Evolutionary conservation across 1,140 invertebrate genomes (phyloP).

Genomic region (Drosophila tani): DNA sequence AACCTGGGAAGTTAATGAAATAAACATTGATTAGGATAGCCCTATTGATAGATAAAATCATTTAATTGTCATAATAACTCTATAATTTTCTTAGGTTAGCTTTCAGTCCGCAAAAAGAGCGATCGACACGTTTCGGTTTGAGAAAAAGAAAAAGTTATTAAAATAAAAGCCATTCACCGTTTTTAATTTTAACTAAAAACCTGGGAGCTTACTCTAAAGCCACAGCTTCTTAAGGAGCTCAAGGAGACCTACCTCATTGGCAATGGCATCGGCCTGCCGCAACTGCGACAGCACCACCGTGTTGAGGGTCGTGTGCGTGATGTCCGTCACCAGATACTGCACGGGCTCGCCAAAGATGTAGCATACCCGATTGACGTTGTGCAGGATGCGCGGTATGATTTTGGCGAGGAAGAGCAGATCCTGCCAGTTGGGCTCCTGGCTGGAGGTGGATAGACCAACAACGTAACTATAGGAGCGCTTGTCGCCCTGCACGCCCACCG

Average conservation of each 20-base stretch:
- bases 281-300: conserved; percentile 94
- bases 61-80: too few relatives aligned
- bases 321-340: conserved; percentile 94
- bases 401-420: conserved; percentile 95
- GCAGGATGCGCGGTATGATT: conserved; percentile 96
- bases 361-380: conserved; percentile 98
- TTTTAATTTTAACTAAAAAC: too few relatives aligned
- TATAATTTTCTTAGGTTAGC: too few relatives aligned
- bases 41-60: too few relatives aligned
- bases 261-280: conserved; percentile 94
- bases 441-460: conserved; percentile 93
- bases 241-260: conserved; percentile 92
- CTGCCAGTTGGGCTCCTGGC: conserved; percentile 93
- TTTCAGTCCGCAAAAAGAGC: too few relatives aligned
- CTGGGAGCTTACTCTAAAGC: background rate
- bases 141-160: too few relatives aligned
- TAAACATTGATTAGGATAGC: too few relatives aligned
- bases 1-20: too few relatives aligned
- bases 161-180: too few relatives aligned
- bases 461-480: conserved; percentile 98
- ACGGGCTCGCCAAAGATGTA: conserved; percentile 96
- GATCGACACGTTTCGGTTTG: too few relatives aligned
- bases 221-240: background rate
- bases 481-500: conserved; percentile 99
- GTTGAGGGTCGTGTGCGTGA: conserved; percentile 97